Base-by-base conservation (phyloP, 2,888 invertebrate species). In the Athalia cordata region DNA sequence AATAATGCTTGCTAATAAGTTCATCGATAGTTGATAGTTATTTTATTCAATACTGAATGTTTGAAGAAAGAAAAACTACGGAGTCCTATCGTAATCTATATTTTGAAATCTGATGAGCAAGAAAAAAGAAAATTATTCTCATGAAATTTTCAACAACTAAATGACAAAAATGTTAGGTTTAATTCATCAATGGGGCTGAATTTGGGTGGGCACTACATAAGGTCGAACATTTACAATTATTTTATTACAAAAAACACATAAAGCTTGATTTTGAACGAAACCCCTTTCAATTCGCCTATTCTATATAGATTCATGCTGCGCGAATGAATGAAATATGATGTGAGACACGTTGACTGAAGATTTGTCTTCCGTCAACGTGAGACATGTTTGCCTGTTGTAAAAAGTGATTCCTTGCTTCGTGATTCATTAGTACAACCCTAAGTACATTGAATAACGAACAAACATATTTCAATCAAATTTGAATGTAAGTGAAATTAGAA, bases 141-240 rank as follows among this genome's bases (percentile, higher is more conserved):
- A 55, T 55, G 55, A 62, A 13, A 62, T 15, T 62, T 13, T 29
- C 8, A 59, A 72, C 59, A 47, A 72, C 45, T 29, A 9, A 55
- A 52, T 68, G 72, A 5, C n/a, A 72, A 72, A 72, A 72, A 72
- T 59, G n/a, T 59, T 59, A 13, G 9, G 3, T 45, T 13, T 59
- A 13, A 59, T 57, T 72, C 45, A 6, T 49, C 59, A 61, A 15
- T 55, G 57, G 81, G 84, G 86, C 84, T 85, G 89, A 89, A 89
- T 87, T 88, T 88, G 88, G 88, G 86, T 84, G 82, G 86, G 83
- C 86, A 83, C 86, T 87, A 85, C 86, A 88, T 87, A 87, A 88
- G 86, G 86, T 85, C 81, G 77, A 82, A 80, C 72, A 52, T 79
- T 78, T 81, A 59, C 55, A 66, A 67, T 59, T 66, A 65, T 74